These are phyloP conservation scores for Brachyhypopomus gauderio DNA, from an alignment of 2,113 vertebrate species.

Conservation along the genomic window DNA sequence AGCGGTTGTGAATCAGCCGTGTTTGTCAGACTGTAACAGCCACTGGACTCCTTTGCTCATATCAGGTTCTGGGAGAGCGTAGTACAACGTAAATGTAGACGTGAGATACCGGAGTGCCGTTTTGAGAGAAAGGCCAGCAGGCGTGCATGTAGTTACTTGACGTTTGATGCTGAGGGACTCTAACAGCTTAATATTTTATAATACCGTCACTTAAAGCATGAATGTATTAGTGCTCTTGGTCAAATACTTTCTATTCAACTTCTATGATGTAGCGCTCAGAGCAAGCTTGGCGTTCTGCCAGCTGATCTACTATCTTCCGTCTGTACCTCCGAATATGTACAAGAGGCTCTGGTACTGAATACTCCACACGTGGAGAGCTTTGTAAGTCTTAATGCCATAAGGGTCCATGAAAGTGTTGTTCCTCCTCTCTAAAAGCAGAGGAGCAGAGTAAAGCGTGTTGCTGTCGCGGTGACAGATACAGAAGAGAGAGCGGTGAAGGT, in stretches of 20 bases:
- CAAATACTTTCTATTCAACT: no score
- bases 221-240: no score
- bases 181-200: background rate
- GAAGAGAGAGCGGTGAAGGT: slow-evolving; percentile 14
- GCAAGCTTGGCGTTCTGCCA: no score
- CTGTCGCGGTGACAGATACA: background rate
- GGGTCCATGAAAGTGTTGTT: background rate
- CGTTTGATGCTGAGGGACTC: background rate
- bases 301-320: no score
- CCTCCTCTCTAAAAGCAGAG: background rate
- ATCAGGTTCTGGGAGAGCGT: background rate
- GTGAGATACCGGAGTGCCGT: background rate
- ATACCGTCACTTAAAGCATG: no score
- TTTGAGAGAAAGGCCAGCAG: background rate
- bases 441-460: background rate
- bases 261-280: no score
- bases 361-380: no score
- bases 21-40: slow-evolving; percentile 9
- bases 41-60: background rate
- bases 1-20: background rate
- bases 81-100: background rate
- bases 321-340: no score
- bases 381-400: no score
- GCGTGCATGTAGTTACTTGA: background rate
- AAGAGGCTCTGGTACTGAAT: no score